These are phyloP conservation scores for Tautogolabrus adspersus DNA, from an alignment of 2,113 vertebrate species.

Conservation along the genomic window DNA sequence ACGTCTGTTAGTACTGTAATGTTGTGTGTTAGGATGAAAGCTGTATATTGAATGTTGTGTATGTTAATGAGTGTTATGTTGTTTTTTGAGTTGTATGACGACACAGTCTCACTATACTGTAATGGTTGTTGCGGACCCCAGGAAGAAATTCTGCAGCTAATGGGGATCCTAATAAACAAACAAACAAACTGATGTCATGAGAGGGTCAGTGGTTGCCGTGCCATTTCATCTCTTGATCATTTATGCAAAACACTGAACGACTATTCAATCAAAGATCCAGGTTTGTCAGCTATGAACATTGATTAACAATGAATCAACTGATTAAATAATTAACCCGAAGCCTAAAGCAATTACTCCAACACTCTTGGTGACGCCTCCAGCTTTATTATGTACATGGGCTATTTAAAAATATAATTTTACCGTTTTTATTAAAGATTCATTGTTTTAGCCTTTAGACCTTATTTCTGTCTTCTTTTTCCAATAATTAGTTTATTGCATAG, in stretches of 20 bases:
- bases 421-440: not conserved
- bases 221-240: slow-evolving; percentile 30
- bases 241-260: slow-evolving; percentile 29
- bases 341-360: slow-evolving; percentile 55
- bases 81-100: no score
- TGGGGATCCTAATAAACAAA: no score
- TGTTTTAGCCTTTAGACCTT: not conserved
- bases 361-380: slow-evolving; percentile 25
- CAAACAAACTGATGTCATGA: no score
- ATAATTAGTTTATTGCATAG: no score
- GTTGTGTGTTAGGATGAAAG: no score
- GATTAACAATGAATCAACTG: slow-evolving; percentile 38
- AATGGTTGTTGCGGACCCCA: no score
- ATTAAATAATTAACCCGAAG: slow-evolving; percentile 58
- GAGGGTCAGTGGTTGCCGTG: not conserved
- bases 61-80: no score
- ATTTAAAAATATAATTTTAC: slow-evolving; percentile 45
- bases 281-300: slow-evolving; percentile 45
- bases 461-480: not conserved
- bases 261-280: slow-evolving; percentile 47
- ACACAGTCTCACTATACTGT: no score
- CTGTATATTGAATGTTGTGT: no score
- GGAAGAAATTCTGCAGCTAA: no score
- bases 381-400: slow-evolving; percentile 20
- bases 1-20: no score